Evolutionary conservation across 2,888 invertebrate genomes (phyloP).

Genomic region (Phorcus lineatus): DNA sequence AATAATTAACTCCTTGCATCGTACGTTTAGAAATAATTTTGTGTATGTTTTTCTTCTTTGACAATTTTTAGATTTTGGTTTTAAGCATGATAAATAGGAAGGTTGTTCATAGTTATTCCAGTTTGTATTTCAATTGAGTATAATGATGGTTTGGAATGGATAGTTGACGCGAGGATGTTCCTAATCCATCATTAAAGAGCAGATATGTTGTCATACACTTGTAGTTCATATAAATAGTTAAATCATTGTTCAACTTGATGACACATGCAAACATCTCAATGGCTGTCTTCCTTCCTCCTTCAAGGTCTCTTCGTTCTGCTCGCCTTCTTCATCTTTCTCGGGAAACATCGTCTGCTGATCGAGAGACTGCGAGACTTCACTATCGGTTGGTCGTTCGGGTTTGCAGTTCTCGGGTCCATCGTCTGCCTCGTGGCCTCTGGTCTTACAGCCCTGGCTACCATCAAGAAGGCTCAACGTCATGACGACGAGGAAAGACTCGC

Average conservation of each 20-base stretch:
- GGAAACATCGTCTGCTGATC: constrained; percentile 21
- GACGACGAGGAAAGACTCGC: constrained; percentile 29
- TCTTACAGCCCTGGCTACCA: constrained; percentile 39
- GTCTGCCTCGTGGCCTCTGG: constrained; percentile 34
- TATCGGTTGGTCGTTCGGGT: constrained; percentile 32
- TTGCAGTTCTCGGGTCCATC: constrained; percentile 30
- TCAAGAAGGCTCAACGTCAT: constrained; percentile 35
- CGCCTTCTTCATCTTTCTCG: constrained; percentile 35
- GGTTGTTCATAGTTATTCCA: no score
- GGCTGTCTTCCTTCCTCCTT: constrained; percentile 5
- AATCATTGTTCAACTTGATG: not conserved
- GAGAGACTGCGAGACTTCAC: constrained; percentile 13
- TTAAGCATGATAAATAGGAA: no score
- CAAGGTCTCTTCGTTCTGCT: constrained; percentile 40
- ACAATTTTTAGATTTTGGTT: no score
- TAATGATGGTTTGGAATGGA: no score
- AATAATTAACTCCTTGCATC: no score
- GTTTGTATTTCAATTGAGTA: no score
- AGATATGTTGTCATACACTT: not conserved
- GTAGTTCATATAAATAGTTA: not conserved
- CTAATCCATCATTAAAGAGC: not conserved
- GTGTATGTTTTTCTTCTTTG: no score
- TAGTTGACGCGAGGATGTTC: no score
- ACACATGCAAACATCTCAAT: not conserved
- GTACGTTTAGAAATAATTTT: no score